phyloP scores from a whole-genome alignment of 1,140 invertebrate genomes.

The Araneus ventricosus region DNA sequence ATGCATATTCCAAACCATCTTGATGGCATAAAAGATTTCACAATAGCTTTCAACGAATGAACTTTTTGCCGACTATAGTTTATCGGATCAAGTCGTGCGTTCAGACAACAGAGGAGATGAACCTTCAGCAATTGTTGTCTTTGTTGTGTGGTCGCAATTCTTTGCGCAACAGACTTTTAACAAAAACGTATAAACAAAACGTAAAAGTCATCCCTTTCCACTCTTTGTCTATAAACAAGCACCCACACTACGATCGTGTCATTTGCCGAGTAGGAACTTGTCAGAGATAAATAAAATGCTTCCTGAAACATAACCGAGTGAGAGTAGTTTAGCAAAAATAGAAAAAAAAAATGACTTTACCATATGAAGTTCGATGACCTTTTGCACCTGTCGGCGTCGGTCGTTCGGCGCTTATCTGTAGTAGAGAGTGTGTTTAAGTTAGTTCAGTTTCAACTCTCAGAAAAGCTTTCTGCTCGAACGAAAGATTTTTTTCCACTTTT shows the following conservation, averaged over 20 bases:
- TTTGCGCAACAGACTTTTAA: constrained; percentile 5
- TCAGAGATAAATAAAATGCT: constrained; percentile 25
- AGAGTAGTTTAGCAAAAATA: not conserved
- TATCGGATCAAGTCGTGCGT: not conserved
- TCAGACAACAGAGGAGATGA: not conserved
- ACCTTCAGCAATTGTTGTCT: not conserved
- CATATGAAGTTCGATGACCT: constrained; percentile 25
- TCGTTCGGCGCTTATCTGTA: not conserved
- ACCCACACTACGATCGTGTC: not conserved
- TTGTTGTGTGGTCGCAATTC: not conserved
- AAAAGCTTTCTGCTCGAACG: not conserved
- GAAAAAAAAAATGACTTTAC: not conserved
- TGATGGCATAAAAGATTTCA: not conserved
- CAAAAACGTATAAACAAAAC: not conserved
- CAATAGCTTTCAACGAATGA: not conserved
- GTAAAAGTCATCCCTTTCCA: not conserved
- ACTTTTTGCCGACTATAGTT: not conserved
- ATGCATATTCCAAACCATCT: not conserved
- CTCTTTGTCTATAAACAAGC: constrained; percentile 20
- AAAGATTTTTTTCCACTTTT: not conserved
- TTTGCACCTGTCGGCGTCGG: not conserved
- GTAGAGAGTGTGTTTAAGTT: not conserved
- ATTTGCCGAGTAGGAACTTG: constrained; percentile 5
- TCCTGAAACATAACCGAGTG: constrained; percentile 12
- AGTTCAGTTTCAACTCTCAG: not conserved